Evolutionary conservation across 2,113 vertebrate genomes (phyloP).

Genomic region (Grantiella picta): DNA sequence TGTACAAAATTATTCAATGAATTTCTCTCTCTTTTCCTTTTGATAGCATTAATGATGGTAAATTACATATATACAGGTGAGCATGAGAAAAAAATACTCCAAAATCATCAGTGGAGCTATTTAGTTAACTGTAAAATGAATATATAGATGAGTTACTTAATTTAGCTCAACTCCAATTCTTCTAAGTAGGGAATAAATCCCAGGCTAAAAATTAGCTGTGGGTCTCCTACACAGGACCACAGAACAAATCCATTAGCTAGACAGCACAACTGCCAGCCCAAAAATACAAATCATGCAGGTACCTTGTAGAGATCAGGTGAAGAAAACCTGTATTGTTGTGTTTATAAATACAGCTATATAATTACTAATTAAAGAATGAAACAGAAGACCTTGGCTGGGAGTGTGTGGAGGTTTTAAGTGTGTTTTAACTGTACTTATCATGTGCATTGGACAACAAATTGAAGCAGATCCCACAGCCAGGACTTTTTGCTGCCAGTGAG

Average conservation of each 20-base stretch:
- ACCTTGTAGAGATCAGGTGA: constrained; percentile 82
- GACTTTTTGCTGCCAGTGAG: background rate
- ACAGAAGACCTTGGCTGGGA: background rate
- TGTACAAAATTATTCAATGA: background rate
- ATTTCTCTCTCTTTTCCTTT: background rate
- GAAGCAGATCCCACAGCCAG: background rate
- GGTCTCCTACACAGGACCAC: background rate
- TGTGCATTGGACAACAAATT: background rate
- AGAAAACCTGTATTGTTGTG: constrained; percentile 77
- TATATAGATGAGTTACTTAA: background rate
- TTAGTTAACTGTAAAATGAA: background rate
- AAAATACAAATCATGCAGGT: background rate
- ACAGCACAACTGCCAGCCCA: background rate
- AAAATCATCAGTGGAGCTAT: background rate
- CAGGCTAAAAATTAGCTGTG: background rate
- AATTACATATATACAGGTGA: background rate
- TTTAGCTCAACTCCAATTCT: background rate
- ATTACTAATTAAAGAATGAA: background rate
- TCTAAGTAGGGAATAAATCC: background rate
- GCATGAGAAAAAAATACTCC: background rate
- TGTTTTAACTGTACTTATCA: background rate
- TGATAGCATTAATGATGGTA: background rate
- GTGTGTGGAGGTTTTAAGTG: background rate
- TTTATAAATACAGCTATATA: constrained; percentile 71
- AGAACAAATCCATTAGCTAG: background rate